Evolutionary conservation across 1,140 invertebrate genomes (phyloP), one percentile per base, ranked within the genome.

Genomic region (Trichoplusia ni): DNA sequence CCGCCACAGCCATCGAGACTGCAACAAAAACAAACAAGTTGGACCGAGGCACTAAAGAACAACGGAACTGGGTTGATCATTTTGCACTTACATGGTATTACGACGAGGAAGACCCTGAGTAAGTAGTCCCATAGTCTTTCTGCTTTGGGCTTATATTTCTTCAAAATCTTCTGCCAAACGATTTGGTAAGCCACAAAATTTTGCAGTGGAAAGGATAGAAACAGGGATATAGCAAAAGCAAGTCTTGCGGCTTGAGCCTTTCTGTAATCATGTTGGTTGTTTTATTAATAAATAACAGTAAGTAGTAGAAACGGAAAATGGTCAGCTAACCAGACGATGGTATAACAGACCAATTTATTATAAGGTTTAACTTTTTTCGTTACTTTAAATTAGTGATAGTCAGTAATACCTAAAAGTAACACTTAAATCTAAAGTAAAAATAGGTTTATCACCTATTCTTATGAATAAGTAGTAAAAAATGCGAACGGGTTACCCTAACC

Each of bases 121-220:
- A 54, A 92, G 86, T 69, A 95, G 90, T 60, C 93, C 53, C 73
- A 92, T 44, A 90, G 82, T 4, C 6, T 5, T 6, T 18, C n/a
- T 8, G 2, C 1, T 27, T 29, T 4, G 4, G 91, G 8, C 14
- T 66, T 6, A 44, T 38, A 73, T 60, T 58, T 90, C 79, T 78
- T 92, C 79, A 69, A 92, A 18, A 69, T 67, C 71, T 64, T 92
- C 75, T 54, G 90, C 95, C 95, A 97, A 7, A 97, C 90, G 38
- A 98, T 96, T 58, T 94, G 93, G 25, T 97, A 93, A 1, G 97
- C 96, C 0, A 98, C 96, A 81, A 97, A 98, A 47, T 96, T 94
- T 91, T 98, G 97, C 7, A 98, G 91, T 1, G 95, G 95, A 85
- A 96, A 97, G 0, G 95, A 94, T n/a, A 97, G 92, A 76, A 95